Base-by-base conservation (phyloP, 2,888 invertebrate species). In the Plusia festucae region DNA sequence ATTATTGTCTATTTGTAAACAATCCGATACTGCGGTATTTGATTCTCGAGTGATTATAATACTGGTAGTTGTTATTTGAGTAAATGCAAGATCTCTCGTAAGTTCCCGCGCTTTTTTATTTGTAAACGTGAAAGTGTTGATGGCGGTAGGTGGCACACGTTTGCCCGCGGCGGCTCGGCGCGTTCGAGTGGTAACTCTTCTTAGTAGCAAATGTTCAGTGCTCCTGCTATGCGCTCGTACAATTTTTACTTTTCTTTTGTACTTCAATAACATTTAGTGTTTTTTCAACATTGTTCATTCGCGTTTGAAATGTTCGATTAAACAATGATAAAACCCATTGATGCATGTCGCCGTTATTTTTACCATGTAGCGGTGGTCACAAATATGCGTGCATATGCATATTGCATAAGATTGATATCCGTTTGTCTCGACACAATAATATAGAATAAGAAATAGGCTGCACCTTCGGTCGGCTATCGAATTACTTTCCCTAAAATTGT, bases 111-210 rank as follows among this genome's bases (percentile, higher is more conserved):
- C 72, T 84, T 86, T 87, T 88, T 87, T 85, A 84, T 82, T 82
- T 82, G 75, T 79, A 79, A 86, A 86, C 86, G 91, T 91, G 93
- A 94, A 94, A 93, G 93, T 93, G 87, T 81, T 73, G 77, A 76
- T 79, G 78, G 78, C 72, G 57, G 49, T 68, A 66, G 60, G 82
- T 74, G 68, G 84, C 81, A 87, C 87, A 91, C 94, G 94, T 93
- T 91, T 70, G 89, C 87, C 82, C 91, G 87, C 91, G 84, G 76
- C 87, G 85, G 79, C 83, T 77, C 78, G 78, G 78, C 84, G 88
- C 88, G 85, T 82, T 80, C 85, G 84, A 94, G 88, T 94, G 92
- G 75, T 85, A 76, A 71, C 74, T 69, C 70, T 56, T 55, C 79
- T 61, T 68, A 64, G 57, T 77, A 65, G 61, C 57, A 55, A 73